Evolutionary conservation across 1,140 invertebrate genomes (phyloP).

Genomic region (Carposina sasakii): DNA sequence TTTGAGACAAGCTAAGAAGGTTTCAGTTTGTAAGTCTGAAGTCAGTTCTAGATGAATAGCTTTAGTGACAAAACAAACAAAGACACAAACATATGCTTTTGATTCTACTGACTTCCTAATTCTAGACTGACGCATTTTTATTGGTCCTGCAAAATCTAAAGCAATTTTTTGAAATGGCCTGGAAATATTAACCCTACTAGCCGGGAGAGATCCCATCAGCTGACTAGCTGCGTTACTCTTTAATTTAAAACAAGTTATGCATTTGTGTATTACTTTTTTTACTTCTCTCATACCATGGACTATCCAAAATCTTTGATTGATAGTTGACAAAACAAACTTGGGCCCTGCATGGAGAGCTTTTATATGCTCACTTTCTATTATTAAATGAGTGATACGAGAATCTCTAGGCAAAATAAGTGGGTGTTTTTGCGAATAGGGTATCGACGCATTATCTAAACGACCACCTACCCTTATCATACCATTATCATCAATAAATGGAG

Average conservation of each 20-base stretch:
- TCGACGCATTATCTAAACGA: neutral
- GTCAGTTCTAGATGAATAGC: constrained; percentile 36
- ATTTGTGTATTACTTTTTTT: constrained; percentile 1
- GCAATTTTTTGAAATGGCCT: constrained; percentile 23
- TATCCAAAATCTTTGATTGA: constrained; percentile 6
- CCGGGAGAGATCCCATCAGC: neutral
- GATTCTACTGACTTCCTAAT: constrained; percentile 6
- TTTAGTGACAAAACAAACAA: constrained; percentile 25
- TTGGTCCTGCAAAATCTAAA: constrained; percentile 34
- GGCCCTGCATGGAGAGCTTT: constrained; percentile 1
- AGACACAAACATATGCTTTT: constrained; percentile 21
- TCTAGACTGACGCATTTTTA: constrained; percentile 16
- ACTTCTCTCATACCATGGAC: neutral
- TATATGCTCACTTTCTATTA: constrained; percentile 3
- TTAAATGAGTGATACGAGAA: constrained; percentile 24
- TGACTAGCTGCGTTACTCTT: neutral
- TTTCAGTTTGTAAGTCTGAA: constrained; percentile 13
- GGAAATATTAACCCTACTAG: constrained; percentile 1
- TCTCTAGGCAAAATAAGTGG: constrained; percentile 42
- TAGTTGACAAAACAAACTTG: neutral
- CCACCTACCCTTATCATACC: constrained; percentile 2
- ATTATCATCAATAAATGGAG: constrained; percentile 6
- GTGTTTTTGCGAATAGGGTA: constrained; percentile 36
- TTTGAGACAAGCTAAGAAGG: constrained; percentile 39
- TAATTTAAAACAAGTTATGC: neutral